Percentiles rank a stretch among this genome's conserved stretches.
phyloP scores from a whole-genome alignment of 2,797 vertebrate genomes.

The Phrynocephalus forsythii region DNA sequence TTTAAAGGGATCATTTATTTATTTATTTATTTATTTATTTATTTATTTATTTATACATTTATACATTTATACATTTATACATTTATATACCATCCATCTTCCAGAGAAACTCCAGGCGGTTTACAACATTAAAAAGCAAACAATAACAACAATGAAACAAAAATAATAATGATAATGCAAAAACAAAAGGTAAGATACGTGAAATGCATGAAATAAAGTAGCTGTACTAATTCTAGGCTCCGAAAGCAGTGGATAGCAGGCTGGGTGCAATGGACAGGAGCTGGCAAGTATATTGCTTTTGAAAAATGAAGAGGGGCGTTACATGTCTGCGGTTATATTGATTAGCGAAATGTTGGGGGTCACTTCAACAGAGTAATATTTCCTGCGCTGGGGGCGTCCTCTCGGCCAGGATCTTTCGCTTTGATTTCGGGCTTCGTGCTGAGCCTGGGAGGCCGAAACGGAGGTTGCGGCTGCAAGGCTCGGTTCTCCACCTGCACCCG shows the following conservation, averaged over 20 bases:
- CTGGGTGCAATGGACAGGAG: neutral
- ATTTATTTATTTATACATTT: no score
- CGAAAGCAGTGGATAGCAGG: neutral
- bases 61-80: no score
- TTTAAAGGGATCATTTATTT: no score
- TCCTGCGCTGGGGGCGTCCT: neutral
- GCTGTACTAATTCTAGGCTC: no score
- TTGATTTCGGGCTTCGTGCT: rapidly evolving
- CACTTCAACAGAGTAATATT: neutral
- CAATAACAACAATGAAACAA: no score
- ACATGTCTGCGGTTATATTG: neutral
- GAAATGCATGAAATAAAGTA: no score
- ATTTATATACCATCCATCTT: no score
- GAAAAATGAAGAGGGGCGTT: neutral
- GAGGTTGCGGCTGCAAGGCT: neutral
- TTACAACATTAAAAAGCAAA: no score
- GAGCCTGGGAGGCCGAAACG: constrained; percentile 1
- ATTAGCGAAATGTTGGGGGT: neutral
- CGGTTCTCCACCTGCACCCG: constrained; percentile 83
- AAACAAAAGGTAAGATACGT: no score
- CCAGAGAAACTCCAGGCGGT: no score
- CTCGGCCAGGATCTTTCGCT: neutral
- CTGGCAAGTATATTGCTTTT: neutral
- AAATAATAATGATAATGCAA: no score
- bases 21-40: no score